Evolutionary conservation across 2,797 vertebrate species (phyloP), one percentile per base, ranked within the genome.

Genomic region (Mastacembelus armatus): DNA sequence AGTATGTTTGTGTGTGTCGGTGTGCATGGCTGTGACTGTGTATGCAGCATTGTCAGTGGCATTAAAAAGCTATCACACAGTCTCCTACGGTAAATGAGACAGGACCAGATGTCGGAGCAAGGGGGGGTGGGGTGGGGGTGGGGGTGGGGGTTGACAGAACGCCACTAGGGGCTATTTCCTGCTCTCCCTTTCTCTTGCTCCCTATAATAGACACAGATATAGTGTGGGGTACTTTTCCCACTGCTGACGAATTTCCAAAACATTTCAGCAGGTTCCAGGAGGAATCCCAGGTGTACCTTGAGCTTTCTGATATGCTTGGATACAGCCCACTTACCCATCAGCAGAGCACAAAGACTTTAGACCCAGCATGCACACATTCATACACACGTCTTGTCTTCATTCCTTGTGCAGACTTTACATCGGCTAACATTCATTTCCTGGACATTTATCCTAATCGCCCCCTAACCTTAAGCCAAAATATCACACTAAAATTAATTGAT

Each of bases 81-180:
- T 89, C 89, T 90, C 92, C 91, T 85, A 51, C 77, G 88, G 93
- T 93, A 95, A 92, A 90, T 36, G 90, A 92, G 91, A 92, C 92
- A 45, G 35, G 80, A 94, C 92, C 95, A 96, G 94, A 95, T 96
- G 92, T 93, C 83, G 92, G 89, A 88, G 75, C 57, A 89, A 90
- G 89, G 35, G 76, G 85, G 56, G 78, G 85, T 78, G 85, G 56
- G 78, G 85, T 78, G 76, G 85, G 56, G 78, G 85, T 78, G 76
- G 85, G 56, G 78, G 85, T 78, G 35, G 76, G 85, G 56, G 78
- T 85, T 78, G 89, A 89, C 84, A 88, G 85, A 86, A 84, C 64
- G 76, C 83, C 81, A 87, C 84, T 79, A 75, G 87, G 81, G 84
- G 84, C 64, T 82, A 66, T 80, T 80, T 73, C 76, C 64, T 29